Conservation (phyloP, 2,888 invertebrate species). For the Drosophila planitibia region DNA sequence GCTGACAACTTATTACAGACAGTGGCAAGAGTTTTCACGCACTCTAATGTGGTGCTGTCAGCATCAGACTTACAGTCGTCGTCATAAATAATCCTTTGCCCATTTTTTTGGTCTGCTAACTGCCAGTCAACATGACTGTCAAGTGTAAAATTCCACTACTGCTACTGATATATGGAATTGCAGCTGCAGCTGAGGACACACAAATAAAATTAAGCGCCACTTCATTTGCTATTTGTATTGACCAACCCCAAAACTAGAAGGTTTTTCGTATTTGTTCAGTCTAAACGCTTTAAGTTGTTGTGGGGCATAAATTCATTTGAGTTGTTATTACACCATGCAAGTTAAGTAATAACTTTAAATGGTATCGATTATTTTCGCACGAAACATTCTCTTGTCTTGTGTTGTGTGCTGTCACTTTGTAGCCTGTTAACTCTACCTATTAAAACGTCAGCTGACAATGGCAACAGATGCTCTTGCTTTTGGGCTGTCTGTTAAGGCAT, state of each 20-base stretch:
- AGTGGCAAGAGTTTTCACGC: slow-evolving; percentile 50
- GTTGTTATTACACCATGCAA: neutral
- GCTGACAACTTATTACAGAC: slow-evolving; percentile 48
- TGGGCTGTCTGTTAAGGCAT: slow-evolving; percentile 29
- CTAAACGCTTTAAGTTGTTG: slow-evolving; percentile 19
- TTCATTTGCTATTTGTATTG: slow-evolving; percentile 29
- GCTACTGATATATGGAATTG: neutral
- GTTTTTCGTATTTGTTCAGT: neutral
- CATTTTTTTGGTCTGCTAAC: slow-evolving; percentile 8
- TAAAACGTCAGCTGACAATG: slow-evolving; percentile 60
- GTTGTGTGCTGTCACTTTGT: slow-evolving; percentile 35
- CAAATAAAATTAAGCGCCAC: slow-evolving; percentile 51
- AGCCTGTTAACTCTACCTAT: slow-evolving; percentile 60
- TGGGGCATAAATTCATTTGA: slow-evolving; percentile 15
- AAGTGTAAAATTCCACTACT: slow-evolving; percentile 27
- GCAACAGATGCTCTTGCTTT: slow-evolving; percentile 34
- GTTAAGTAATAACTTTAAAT: neutral
- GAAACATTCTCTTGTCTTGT: neutral
- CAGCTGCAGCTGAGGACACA: slow-evolving; percentile 27
- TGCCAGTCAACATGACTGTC: slow-evolving; percentile 33
- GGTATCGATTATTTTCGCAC: neutral
- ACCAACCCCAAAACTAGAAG: slow-evolving; percentile 11
- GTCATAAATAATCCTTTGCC: slow-evolving; percentile 32
- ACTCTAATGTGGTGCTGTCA: slow-evolving; percentile 56
- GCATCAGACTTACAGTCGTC: slow-evolving; percentile 31